phyloP scores from a whole-genome alignment of 1,140 invertebrate species.

The Heliconius hermathena region DNA sequence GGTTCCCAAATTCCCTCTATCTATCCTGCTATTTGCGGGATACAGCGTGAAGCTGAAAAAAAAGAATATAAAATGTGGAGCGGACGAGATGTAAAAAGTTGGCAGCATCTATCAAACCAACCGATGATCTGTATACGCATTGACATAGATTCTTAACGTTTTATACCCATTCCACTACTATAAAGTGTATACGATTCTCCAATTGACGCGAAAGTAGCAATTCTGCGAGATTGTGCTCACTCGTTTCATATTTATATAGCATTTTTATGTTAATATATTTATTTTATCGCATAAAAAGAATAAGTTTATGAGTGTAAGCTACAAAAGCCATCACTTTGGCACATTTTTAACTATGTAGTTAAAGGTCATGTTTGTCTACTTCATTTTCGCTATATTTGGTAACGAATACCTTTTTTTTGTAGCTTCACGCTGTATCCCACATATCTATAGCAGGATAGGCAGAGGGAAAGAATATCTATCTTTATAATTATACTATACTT shows the following conservation, averaged over 20 bases:
- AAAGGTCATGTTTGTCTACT: background rate
- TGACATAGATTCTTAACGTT: constrained; percentile 13
- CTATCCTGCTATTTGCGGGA: background rate
- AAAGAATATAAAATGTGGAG: background rate
- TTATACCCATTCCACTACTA: background rate
- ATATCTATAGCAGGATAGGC: too few relatives aligned
- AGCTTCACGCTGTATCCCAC: too few relatives aligned
- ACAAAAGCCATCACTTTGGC: background rate
- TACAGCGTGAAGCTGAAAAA: background rate
- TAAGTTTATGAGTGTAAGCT: background rate
- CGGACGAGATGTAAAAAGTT: background rate
- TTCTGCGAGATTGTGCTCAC: background rate
- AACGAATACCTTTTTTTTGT: too few relatives aligned
- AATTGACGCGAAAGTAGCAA: background rate
- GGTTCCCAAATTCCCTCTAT: background rate
- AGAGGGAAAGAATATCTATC: too few relatives aligned
- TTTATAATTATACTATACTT: too few relatives aligned
- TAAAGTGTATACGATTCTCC: background rate
- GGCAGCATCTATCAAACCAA: background rate
- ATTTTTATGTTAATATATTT: constrained; percentile 7
- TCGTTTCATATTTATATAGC: constrained; percentile 5
- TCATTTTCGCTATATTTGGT: background rate
- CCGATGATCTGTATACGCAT: constrained; percentile 6
- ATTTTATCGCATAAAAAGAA: background rate
- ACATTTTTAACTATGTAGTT: background rate